These are phyloP conservation scores for Varanus salvator DNA, from an alignment of 2,113 vertebrate genomes.

Conservation along the genomic window DNA sequence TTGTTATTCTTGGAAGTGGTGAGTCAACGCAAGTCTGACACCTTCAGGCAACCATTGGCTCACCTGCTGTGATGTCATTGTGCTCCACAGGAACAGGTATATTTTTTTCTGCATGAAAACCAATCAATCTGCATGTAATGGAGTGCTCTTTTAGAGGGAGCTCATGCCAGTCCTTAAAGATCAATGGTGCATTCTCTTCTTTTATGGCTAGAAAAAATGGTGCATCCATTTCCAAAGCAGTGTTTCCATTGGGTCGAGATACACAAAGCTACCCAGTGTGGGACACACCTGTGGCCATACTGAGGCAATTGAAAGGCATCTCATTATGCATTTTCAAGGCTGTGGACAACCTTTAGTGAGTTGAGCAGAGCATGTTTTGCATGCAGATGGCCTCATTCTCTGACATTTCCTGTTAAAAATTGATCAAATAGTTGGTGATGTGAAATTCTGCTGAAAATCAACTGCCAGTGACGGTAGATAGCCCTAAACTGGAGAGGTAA, in stretches of 20 bases:
- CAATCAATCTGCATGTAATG: not conserved
- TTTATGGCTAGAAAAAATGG: not conserved
- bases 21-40: not conserved
- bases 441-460: not conserved
- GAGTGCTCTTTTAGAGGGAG: not conserved
- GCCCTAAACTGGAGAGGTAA: too few species aligned
- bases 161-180: not conserved
- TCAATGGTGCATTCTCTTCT: not conserved
- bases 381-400: not conserved
- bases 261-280: slow-evolving; percentile 11
- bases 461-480: not conserved
- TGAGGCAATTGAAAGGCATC: not conserved
- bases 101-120: not conserved
- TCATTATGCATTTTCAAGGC: not conserved
- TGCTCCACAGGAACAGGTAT: not conserved
- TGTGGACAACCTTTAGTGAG: not conserved
- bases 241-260: slow-evolving; percentile 5
- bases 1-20: not conserved
- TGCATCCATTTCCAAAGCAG: not conserved
- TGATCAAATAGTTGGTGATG: not conserved
- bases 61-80: not conserved
- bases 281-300: too few species aligned
- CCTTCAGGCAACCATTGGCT: not conserved
- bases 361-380: not conserved
- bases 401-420: not conserved